Percentiles rank a stretch among this genome's conserved stretches.
phyloP scores from a whole-genome alignment of 2,113 vertebrate species.

The Oryzias melastigma region DNA sequence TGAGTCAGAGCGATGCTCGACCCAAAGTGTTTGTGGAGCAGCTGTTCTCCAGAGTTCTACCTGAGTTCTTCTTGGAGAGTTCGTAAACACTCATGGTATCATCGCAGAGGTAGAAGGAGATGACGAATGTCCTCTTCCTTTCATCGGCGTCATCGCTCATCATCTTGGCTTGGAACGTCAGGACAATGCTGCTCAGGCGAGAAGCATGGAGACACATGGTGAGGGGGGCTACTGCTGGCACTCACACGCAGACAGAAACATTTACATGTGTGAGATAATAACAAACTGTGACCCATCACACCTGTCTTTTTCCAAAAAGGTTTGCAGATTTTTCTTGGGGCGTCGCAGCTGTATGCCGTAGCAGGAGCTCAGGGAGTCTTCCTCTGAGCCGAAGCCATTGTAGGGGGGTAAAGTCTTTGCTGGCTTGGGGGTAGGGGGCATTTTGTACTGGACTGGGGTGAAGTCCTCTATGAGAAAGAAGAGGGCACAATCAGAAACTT shows the following conservation, averaged over 20 bases:
- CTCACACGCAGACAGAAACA: slow-evolving; percentile 2
- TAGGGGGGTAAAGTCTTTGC: slow-evolving; percentile 82
- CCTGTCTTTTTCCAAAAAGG: slow-evolving; percentile 89
- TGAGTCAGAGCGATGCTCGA: neutral
- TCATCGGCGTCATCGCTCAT: slow-evolving; percentile 71
- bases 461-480: slow-evolving; percentile 80
- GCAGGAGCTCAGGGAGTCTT: slow-evolving; percentile 88
- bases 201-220: slow-evolving; percentile 54
- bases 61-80: slow-evolving; percentile 80
- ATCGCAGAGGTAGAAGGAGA: slow-evolving; percentile 86
- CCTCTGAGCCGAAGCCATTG: slow-evolving; percentile 91
- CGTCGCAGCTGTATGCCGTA: slow-evolving; percentile 75
- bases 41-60: slow-evolving; percentile 60
- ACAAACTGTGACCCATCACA: slow-evolving; percentile 47
- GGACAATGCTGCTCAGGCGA: slow-evolving; percentile 79
- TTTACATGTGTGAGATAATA: slow-evolving; percentile 10
- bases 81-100: slow-evolving; percentile 87
- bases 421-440: slow-evolving; percentile 65
- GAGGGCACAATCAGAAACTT: slow-evolving; percentile 24
- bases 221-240: neutral
- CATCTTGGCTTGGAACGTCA: slow-evolving; percentile 82
- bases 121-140: slow-evolving; percentile 77
- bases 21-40: neutral
- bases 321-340: slow-evolving; percentile 78
- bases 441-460: slow-evolving; percentile 79